A percentile compares a stretch with the other conserved stretches of the same genome.
phyloP scores from a whole-genome alignment of 1,140 invertebrate genomes.

The Cydia amplana region DNA sequence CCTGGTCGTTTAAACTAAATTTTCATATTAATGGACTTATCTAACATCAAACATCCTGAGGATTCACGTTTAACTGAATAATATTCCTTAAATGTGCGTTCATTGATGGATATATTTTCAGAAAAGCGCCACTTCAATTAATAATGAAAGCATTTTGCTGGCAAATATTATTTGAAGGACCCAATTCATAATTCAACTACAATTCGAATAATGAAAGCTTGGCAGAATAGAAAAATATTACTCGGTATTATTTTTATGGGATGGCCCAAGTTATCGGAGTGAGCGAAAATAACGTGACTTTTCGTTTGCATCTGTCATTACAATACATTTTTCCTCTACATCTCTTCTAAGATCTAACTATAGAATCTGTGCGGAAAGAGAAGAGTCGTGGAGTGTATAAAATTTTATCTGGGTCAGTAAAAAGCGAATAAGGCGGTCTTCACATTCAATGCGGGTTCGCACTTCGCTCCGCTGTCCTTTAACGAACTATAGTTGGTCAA shows the following conservation, averaged over 20 bases:
- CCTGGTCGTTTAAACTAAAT: neutral
- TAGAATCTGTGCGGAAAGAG: too few species aligned
- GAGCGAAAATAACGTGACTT: neutral
- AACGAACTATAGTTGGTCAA: too few species aligned
- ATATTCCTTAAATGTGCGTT: slow-evolving; percentile 21
- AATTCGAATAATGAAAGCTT: slow-evolving; percentile 46
- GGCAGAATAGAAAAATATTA: slow-evolving; percentile 46
- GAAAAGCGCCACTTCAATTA: slow-evolving; percentile 10
- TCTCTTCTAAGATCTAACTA: too few species aligned
- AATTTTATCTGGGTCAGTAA: too few species aligned
- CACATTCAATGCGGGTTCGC: too few species aligned
- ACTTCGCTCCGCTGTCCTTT: too few species aligned
- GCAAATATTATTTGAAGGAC: slow-evolving; percentile 15
- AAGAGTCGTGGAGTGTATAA: too few species aligned
- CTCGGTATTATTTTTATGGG: slow-evolving; percentile 39
- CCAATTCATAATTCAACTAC: slow-evolving; percentile 42
- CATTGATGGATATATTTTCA: neutral
- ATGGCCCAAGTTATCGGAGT: slow-evolving; percentile 35
- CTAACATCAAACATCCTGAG: slow-evolving; percentile 5
- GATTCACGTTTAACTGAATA: neutral
- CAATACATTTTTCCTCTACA: too few species aligned
- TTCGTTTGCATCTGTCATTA: too few species aligned
- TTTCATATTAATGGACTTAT: slow-evolving; percentile 21
- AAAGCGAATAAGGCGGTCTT: too few species aligned
- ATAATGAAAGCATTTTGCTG: slow-evolving; percentile 24